Evolutionary conservation across 2,797 vertebrate genomes (phyloP).

Genomic region (Acanthurus lineatus): DNA sequence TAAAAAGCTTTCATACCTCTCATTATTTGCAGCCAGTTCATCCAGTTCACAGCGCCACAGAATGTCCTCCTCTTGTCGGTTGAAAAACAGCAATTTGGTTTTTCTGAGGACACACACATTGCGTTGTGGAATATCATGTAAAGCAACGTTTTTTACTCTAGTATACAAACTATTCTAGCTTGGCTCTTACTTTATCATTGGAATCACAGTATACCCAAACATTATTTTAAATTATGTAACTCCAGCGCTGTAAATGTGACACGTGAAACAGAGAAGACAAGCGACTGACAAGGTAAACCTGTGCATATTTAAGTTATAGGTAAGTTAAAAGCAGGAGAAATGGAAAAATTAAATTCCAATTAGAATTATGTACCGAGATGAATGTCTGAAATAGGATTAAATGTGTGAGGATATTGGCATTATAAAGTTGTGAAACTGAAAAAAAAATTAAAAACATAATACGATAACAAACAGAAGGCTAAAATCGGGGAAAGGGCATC

Average conservation of each 20-base stretch:
- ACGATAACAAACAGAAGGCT: too few relatives aligned
- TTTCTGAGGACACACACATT: conserved; percentile 78
- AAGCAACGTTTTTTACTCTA: too few relatives aligned
- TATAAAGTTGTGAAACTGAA: neutral
- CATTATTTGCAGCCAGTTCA: conserved; percentile 84
- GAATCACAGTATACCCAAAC: neutral
- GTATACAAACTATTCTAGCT: too few relatives aligned
- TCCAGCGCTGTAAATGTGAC: neutral
- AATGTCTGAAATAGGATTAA: neutral
- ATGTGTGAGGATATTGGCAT: neutral
- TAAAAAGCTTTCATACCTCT: conserved; percentile 83
- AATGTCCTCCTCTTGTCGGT: conserved; percentile 92
- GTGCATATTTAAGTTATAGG: too few relatives aligned
- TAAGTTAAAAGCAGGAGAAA: too few relatives aligned
- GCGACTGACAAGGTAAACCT: neutral
- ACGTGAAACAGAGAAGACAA: neutral
- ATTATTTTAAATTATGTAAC: neutral
- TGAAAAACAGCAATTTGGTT: conserved; percentile 93
- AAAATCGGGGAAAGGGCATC: neutral
- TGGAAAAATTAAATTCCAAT: too few relatives aligned
- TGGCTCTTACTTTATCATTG: neutral
- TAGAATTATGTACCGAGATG: too few relatives aligned
- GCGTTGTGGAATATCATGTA: too few relatives aligned
- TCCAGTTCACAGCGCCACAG: conserved; percentile 91
- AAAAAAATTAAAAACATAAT: neutral